Conservation (phyloP, 2,113 vertebrate genomes). For the Cacatua alba region DNA sequence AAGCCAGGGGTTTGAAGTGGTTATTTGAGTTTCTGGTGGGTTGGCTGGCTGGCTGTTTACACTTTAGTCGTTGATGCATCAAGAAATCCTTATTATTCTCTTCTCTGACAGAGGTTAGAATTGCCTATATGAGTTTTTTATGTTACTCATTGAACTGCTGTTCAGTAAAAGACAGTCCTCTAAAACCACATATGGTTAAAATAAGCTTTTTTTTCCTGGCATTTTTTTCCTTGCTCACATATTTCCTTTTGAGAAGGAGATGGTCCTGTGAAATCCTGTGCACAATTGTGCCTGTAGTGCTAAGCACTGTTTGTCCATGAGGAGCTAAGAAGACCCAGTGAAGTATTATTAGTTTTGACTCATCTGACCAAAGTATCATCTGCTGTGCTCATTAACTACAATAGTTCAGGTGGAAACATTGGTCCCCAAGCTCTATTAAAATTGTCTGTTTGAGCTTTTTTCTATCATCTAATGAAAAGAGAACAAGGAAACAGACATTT, state of each 20-base stretch:
- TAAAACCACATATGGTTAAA: neutral
- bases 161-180: neutral
- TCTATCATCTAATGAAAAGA: neutral
- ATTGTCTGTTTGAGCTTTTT: neutral
- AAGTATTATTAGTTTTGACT: neutral
- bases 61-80: neutral
- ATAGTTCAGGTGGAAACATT: neutral
- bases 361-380: neutral
- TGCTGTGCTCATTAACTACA: neutral
- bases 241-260: neutral
- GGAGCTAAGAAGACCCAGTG: neutral
- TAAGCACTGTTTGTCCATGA: neutral
- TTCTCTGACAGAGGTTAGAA: neutral
- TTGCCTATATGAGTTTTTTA: neutral
- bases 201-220: neutral
- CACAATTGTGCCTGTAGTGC: neutral
- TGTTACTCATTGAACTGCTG: neutral
- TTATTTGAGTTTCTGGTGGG: neutral
- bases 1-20: neutral
- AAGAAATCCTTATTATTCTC: neutral
- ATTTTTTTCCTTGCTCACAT: neutral
- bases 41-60: neutral
- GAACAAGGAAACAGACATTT: neutral
- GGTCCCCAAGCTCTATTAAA: neutral
- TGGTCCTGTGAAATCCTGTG: neutral